Evolutionary conservation across 2,888 invertebrate genomes (phyloP).

Genomic region (Hermaeophaga mercurialis): DNA sequence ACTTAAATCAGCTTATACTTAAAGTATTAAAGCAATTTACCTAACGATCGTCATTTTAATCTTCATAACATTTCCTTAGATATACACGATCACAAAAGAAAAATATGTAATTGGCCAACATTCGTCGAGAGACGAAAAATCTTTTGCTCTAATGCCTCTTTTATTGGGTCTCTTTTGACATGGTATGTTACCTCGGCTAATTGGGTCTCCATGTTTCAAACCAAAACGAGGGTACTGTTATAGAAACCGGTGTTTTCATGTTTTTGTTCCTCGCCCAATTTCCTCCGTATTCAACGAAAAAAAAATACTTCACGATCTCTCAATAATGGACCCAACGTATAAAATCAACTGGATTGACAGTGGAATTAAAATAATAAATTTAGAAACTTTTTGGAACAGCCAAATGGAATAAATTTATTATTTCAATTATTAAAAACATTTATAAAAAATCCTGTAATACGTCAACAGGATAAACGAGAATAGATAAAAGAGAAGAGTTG

Average conservation of each 20-base stretch:
- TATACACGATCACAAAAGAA: conserved; percentile 13
- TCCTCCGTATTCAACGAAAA: too few relatives aligned
- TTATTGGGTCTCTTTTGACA: conserved; percentile 43
- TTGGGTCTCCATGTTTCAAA: conserved; percentile 39
- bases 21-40: conserved; percentile 23
- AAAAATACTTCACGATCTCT: too few relatives aligned
- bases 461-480: too few relatives aligned
- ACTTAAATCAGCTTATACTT: conserved; percentile 7
- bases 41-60: conserved; percentile 30
- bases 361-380: too few relatives aligned
- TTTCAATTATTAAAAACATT: too few relatives aligned
- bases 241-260: conserved; percentile 12
- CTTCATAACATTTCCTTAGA: conserved; percentile 21
- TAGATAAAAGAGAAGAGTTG: too few relatives aligned
- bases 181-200: conserved; percentile 44
- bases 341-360: too few relatives aligned
- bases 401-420: too few relatives aligned
- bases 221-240: conserved; percentile 29
- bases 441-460: too few relatives aligned
- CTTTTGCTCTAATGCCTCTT: conserved; percentile 44
- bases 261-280: conserved; percentile 5
- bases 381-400: too few relatives aligned
- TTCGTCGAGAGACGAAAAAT: conserved; percentile 37
- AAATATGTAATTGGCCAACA: conserved; percentile 35
- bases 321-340: too few relatives aligned